Percentiles rank a stretch among this genome's conserved stretches.
Conservation (phyloP, 2,113 vertebrate genomes). For the Sturnira hondurensis region DNA sequence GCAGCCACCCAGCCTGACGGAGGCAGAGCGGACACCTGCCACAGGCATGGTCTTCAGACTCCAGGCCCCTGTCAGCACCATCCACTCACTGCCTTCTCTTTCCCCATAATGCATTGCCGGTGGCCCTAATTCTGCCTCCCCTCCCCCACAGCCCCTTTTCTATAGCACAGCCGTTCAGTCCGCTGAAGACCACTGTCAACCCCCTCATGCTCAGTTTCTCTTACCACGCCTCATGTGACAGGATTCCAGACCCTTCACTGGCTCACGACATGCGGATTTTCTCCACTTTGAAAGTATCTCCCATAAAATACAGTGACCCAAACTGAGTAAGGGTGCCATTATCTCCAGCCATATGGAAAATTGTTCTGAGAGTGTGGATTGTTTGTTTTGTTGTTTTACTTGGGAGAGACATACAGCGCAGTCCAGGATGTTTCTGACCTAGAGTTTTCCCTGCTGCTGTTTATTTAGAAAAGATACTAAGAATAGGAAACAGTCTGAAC, state of each 20-base stretch:
- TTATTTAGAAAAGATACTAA: not conserved
- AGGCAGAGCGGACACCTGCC: not conserved
- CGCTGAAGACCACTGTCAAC: not conserved
- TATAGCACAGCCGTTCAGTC: not conserved
- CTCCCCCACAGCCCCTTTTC: not conserved
- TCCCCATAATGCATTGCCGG: not conserved
- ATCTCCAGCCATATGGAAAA: not conserved
- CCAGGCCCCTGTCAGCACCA: too few relatives aligned
- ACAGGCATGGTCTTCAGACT: not conserved
- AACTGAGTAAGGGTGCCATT: not conserved
- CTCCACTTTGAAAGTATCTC: not conserved
- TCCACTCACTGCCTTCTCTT: not conserved
- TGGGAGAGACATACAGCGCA: not conserved
- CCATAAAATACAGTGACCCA: not conserved
- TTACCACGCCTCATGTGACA: not conserved
- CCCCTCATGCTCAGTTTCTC: not conserved
- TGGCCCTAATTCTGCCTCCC: not conserved
- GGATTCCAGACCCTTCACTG: not conserved
- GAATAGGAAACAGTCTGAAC: not conserved
- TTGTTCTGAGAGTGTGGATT: not conserved
- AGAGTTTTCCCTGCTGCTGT: not conserved
- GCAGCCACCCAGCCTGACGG: not conserved
- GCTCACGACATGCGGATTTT: not conserved
- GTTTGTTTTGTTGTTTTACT: not conserved
- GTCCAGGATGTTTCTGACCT: not conserved